These are phyloP conservation scores for Pedionomus torquatus DNA, from an alignment of 2,113 vertebrate species.

Conservation along the genomic window DNA sequence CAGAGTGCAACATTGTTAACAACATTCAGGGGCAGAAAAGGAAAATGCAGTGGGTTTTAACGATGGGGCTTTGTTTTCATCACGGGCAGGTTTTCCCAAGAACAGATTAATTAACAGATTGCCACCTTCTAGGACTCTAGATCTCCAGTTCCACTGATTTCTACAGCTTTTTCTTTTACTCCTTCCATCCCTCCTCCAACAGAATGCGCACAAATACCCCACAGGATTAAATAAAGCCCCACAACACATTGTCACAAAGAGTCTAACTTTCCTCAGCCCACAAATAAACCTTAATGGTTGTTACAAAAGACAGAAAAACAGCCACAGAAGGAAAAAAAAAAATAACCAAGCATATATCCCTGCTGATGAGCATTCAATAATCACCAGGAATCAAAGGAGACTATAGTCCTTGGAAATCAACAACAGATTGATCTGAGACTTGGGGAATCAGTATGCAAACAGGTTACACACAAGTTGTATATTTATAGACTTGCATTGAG, in stretches of 20 bases:
- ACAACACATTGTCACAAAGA: not conserved
- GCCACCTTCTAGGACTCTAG: slow-evolving; percentile 48
- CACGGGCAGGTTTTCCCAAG: slow-evolving; percentile 66
- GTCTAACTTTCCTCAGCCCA: slow-evolving; percentile 11
- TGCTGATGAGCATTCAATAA: not conserved
- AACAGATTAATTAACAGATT: slow-evolving; percentile 68
- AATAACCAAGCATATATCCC: not conserved
- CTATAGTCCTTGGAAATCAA: not conserved
- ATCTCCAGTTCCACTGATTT: slow-evolving; percentile 40
- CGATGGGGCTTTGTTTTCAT: slow-evolving; percentile 63
- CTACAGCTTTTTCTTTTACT: slow-evolving; percentile 30
- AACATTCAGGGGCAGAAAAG: slow-evolving; percentile 66
- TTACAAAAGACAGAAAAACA: not conserved
- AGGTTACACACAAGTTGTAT: not conserved
- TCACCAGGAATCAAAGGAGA: not conserved
- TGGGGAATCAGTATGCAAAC: slow-evolving; percentile 16
- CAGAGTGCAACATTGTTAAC: slow-evolving; percentile 73
- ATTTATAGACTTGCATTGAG: not conserved
- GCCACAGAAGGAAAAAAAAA: not conserved
- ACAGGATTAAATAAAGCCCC: slow-evolving; percentile 42
- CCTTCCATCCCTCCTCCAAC: not conserved
- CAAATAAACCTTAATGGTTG: slow-evolving; percentile 9
- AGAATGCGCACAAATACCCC: slow-evolving; percentile 50
- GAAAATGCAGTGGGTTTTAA: slow-evolving; percentile 66
- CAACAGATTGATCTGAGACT: not conserved